Conservation (phyloP, 1,140 invertebrate genomes). For the Microvelia longipes region DNA sequence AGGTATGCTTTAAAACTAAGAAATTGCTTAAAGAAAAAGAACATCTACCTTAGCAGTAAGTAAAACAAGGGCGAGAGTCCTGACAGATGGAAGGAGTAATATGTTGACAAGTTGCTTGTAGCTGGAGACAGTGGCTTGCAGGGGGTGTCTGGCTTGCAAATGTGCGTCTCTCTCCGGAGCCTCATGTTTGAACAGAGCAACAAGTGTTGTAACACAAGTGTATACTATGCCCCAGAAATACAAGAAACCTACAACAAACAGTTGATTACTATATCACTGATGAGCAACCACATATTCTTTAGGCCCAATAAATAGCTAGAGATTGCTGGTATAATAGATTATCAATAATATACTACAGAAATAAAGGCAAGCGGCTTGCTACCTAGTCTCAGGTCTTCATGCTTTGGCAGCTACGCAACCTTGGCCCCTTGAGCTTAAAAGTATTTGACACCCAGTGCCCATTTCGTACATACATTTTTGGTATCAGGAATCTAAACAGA, state of each 20-base stretch:
- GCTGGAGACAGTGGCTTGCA: constrained; percentile 53
- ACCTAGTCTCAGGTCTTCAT: no score
- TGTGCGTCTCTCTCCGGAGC: constrained; percentile 32
- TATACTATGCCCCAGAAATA: constrained; percentile 93
- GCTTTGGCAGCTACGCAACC: no score
- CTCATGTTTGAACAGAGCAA: constrained; percentile 82
- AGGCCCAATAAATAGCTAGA: no score
- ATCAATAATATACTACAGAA: constrained; percentile 4
- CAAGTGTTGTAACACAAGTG: constrained; percentile 73
- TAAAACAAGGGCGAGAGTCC: constrained; percentile 58
- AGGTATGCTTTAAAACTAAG: no score
- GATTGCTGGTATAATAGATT: constrained; percentile 5
- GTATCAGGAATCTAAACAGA: no score
- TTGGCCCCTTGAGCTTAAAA: no score
- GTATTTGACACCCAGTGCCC: no score
- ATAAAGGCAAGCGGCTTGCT: no score
- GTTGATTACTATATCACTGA: no score
- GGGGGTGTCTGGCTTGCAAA: constrained; percentile 31
- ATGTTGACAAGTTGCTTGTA: constrained; percentile 76
- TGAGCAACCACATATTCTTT: no score
- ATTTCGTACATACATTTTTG: no score
- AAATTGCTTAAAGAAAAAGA: no score
- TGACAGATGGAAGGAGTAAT: constrained; percentile 65
- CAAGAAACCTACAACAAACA: constrained; percentile 54
- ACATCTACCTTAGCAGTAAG: constrained; percentile 88